Percentiles rank a stretch among this genome's conserved stretches.
Evolutionary conservation across 2,888 invertebrate species (phyloP).

Genomic region (Zootermopsis nevadensis): DNA sequence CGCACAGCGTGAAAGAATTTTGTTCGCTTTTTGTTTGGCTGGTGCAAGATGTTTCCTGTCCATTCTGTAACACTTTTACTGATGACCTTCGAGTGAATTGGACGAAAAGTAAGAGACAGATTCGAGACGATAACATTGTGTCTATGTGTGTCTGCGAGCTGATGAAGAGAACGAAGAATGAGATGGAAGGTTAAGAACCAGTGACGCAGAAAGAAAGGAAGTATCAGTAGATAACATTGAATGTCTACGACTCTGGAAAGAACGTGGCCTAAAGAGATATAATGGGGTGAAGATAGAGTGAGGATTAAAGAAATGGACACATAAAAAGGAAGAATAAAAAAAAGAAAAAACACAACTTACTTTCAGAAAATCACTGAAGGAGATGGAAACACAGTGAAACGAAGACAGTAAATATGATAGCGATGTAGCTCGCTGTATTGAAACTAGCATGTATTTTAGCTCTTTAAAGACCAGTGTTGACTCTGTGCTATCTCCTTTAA

Average conservation of each 20-base stretch:
- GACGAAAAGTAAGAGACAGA: constrained; percentile 6
- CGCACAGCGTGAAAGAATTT: not conserved
- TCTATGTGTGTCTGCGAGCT: constrained; percentile 16
- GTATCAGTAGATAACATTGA: not conserved
- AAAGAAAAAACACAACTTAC: not conserved
- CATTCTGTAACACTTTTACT: constrained; percentile 37
- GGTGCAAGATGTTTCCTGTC: constrained; percentile 8
- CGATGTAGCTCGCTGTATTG: too few relatives aligned
- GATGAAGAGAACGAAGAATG: constrained; percentile 1
- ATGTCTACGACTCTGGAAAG: not conserved
- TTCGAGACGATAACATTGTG: constrained; percentile 36
- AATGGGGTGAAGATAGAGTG: constrained; percentile 24
- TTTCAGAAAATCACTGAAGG: not conserved
- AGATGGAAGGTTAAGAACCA: constrained; percentile 1
- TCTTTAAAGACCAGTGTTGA: too few relatives aligned
- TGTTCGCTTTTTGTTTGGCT: not conserved
- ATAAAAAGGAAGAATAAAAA: not conserved
- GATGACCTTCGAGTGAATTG: constrained; percentile 39
- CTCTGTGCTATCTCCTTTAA: too few relatives aligned
- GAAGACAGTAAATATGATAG: too few relatives aligned
- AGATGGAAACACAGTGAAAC: too few relatives aligned
- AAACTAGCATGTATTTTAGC: too few relatives aligned
- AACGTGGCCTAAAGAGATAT: not conserved
- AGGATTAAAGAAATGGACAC: constrained; percentile 28
- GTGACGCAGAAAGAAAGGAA: not conserved